Evolutionary conservation across 2,113 vertebrate species (phyloP).

Genomic region (Ailuropoda melanoleuca): DNA sequence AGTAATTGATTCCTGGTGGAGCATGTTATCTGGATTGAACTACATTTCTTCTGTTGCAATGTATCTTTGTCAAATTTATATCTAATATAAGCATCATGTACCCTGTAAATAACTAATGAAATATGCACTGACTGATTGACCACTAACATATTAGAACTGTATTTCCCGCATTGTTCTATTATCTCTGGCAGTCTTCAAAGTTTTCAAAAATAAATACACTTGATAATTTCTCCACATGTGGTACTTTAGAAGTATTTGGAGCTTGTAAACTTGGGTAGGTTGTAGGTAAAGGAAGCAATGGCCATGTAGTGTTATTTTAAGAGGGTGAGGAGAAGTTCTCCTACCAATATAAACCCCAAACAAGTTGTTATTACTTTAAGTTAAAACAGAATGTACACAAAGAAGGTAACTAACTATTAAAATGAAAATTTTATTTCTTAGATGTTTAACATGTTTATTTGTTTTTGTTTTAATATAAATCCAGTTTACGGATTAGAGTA

Average conservation of each 20-base stretch:
- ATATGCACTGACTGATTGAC: background rate
- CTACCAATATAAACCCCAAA: background rate
- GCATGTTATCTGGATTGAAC: background rate
- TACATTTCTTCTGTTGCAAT: conserved; percentile 1
- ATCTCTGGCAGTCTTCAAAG: background rate
- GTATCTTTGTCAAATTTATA: conserved; percentile 37
- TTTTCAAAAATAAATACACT: background rate
- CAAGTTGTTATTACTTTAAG: background rate
- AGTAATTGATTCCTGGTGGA: conserved; percentile 36
- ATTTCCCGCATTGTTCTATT: background rate
- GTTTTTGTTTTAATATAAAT: background rate
- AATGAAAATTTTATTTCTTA: background rate
- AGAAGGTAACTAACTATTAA: background rate
- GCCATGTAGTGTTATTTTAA: background rate
- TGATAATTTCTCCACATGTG: background rate
- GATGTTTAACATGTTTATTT: background rate
- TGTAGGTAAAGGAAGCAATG: background rate
- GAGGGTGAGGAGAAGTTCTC: background rate
- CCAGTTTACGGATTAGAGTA: background rate
- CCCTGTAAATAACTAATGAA: background rate
- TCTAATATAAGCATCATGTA: background rate
- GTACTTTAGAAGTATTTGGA: background rate
- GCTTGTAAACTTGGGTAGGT: background rate
- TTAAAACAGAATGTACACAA: background rate
- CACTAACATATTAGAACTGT: background rate